Evolutionary conservation across 2,113 vertebrate genomes (phyloP), one percentile per base, ranked within the genome.

Genomic region (Phasianus colchicus): DNA sequence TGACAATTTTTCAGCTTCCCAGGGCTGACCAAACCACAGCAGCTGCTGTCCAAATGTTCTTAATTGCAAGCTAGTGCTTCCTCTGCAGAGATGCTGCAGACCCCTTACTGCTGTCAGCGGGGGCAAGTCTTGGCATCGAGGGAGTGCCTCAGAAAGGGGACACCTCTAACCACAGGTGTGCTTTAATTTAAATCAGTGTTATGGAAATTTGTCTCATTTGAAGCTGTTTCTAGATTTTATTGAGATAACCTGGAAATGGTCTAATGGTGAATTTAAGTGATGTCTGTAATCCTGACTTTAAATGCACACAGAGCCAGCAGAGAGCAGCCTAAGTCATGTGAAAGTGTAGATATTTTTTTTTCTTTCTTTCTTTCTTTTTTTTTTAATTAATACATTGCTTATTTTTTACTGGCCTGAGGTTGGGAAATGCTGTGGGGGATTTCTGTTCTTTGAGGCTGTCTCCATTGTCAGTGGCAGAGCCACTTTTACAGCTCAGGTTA

Each of bases 281-380:
- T 38, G 76, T 16, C 2, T 2, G 45, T 29, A 42, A 48, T 20
- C 21, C 58, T 73, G 47, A 43, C 27, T 66, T 29, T 24, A 57
- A 29, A 50, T 30, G 16, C 42, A 34, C 38, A 29, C 32, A 34
- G 58, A 66, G 43, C 69, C 54, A 57, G 80, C 42, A 79, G 43
- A 75, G 21, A 83, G 76, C 77, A 66, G n/a, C 32, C 30, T 38
- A 57, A 65, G 32, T 43, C 1, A 6, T 40, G 50, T 25, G 58
- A 70, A 19, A 11, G 19, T 45, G 19, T 50, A 76, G 30, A 75
- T 15, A 54, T 9, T 54, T 0, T 0, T 42, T 10, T 40, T 25
- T 57, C 9, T 55, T 30, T 55, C n/a, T n/a, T 17, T 38, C 38
- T 11, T 27, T 58, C n/a, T 34, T 64, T 13, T 16, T 22, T 21